Base-by-base conservation (phyloP, 2,888 invertebrate species). In the Plemyria rubiginata region DNA sequence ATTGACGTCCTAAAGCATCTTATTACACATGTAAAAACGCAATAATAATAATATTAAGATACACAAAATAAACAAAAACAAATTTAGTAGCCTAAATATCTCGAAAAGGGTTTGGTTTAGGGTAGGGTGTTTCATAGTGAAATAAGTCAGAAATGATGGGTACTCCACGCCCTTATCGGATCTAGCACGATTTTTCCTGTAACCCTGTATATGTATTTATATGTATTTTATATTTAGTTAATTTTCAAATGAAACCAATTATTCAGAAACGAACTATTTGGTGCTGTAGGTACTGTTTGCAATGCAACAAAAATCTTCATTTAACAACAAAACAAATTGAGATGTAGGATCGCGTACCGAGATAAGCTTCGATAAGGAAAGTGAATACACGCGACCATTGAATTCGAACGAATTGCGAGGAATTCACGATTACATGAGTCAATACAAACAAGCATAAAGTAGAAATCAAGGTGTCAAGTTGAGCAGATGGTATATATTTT, bases 271-370 rank as follows among this genome's bases (percentile, higher is more conserved):
- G 54, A 32, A 11, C 29, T 48, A 29, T 16, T 53, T 22, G 15
- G 46, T 46, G 49, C 43, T 60, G 60, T 49, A 49, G 49, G 32
- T 32, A 28, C n/a, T 38, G 5, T 55, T 36, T 45, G 49, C 46
- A 53, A 54, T 32, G 32, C 32, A 32, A 32, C 40, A 53, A 53
- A 29, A 59, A 59, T 49, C 45, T 46, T 46, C 8, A 16, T 16
- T 11, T 8, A 43, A 46, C 54, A 54, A 54, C 46, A 41, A n/a
- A 60, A 54, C 60, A 41, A 60, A 60, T 60, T 60, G 60, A 54
- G 45, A 52, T 52, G 49, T 32, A 32, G 52, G 40, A 54, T 54
- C 43, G 49, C 16, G 36, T 53, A 48, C 22, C 13, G 41, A 54
- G 29, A 15, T 46, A 41, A 6, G 15, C 15, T 13, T 22, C 48